Percentiles rank a stretch among this genome's conserved stretches.
Evolutionary conservation across 1,140 invertebrate species (phyloP).

Genomic region (Phenacoccus solenopsis): DNA sequence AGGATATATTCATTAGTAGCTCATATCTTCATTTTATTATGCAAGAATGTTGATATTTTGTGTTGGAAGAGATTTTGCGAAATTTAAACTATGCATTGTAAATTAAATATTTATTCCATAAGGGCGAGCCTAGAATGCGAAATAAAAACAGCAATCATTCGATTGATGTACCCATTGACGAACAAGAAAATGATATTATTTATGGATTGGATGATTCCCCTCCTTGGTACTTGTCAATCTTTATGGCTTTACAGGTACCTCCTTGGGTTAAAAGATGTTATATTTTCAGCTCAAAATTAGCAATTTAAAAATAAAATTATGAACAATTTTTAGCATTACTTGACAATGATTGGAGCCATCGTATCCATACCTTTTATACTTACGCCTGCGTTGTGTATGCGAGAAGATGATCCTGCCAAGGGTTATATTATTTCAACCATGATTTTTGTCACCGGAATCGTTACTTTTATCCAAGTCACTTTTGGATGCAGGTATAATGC

Average conservation of each 20-base stretch:
- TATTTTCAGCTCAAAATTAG: too few species aligned
- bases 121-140: not conserved
- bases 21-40: too few species aligned
- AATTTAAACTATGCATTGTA: too few species aligned
- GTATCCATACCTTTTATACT: conserved; percentile 73
- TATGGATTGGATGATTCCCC: conserved; percentile 72
- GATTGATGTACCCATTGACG: not conserved
- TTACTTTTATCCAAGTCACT: conserved; percentile 66
- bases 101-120: too few species aligned
- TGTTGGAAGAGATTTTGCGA: too few species aligned
- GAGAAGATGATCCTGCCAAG: conserved; percentile 57
- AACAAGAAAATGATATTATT: conserved; percentile 36
- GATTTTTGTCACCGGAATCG: conserved; percentile 74
- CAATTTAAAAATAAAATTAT: not conserved
- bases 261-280: not conserved
- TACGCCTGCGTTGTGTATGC: conserved; percentile 67
- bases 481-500: conserved; percentile 56
- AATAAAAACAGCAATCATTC: not conserved
- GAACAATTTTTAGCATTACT: conserved; percentile 52
- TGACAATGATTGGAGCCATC: conserved; percentile 77
- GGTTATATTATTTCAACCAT: conserved; percentile 75
- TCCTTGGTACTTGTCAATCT: conserved; percentile 67
- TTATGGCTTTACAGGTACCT: conserved; percentile 71
- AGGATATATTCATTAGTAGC: too few species aligned
- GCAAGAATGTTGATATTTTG: too few species aligned